Base-by-base conservation (phyloP, 2,797 vertebrate genomes). In the Allobates femoralis region DNA sequence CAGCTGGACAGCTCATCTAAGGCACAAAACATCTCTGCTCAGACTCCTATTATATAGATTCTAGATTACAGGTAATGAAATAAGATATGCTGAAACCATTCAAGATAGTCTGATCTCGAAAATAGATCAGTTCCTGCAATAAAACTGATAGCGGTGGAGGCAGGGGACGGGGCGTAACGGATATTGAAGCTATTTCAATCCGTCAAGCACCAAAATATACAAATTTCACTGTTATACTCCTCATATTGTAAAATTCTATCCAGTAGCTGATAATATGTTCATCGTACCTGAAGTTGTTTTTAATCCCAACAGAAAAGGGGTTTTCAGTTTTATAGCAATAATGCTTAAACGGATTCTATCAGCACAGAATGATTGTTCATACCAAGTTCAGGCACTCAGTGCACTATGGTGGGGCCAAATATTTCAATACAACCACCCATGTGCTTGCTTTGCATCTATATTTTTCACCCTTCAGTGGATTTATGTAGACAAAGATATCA, bases 141-240 rank as follows among this genome's bases (percentile, higher is more conserved):
- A 82, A 82, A 37, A 53, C 66, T 82, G 28, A 32, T 67, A 34
- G 21, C 10, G 64, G 32, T 3, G 19, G 21, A 41, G 34, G 67
- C 32, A 26, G 32, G 51, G 53, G 30, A 71, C 18, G 62, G 51
- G 51, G 19, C 5, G 53, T 23, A 56, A 37, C n/a, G 80, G 80
- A 82, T 82, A 82, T 82, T 82, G 64, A 82, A 82, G 80, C 41
- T 8, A 34, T 67, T 69, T 81, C 64, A 21, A 69, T 66, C 79
- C 55, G 79, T 71, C 51, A 82, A 34, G 14, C 5, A 15, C 21
- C 26, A 8, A 83, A 51, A 69, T 41, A 46, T 11, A 71, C 67
- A 41, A 37, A 41, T 71, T 14, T 15, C 32, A 5, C 28, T 55
- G 3, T 16, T 55, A n/a, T n/a, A n/a, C n/a, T n/a, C n/a, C n/a